These are phyloP conservation scores for Choloepus hoffmanni DNA, from an alignment of 2,113 vertebrate genomes.

Conservation along the genomic window DNA sequence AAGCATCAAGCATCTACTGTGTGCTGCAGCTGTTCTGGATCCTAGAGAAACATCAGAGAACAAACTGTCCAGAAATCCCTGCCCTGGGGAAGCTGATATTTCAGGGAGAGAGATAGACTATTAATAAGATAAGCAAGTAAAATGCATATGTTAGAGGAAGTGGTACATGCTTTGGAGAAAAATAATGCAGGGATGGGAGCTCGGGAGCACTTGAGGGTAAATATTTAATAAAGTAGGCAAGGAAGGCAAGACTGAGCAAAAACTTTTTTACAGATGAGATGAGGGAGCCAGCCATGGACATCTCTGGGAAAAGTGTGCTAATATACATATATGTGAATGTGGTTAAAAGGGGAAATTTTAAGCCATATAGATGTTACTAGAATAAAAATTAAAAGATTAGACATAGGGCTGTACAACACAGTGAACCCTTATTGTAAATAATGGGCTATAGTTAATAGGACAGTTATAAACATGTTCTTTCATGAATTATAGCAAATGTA, in stretches of 20 bases:
- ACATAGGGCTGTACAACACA: too few relatives aligned
- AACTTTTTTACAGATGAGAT: background rate
- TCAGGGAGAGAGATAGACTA: background rate
- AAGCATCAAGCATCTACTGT: background rate
- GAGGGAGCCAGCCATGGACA: background rate
- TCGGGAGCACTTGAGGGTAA: too few relatives aligned
- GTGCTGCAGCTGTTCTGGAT: background rate
- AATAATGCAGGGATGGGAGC: background rate
- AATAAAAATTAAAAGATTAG: too few relatives aligned
- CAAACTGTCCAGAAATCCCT: background rate
- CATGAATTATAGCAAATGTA: too few relatives aligned
- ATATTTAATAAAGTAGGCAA: background rate
- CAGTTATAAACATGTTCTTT: too few relatives aligned
- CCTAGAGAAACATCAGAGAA: background rate
- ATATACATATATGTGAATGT: background rate
- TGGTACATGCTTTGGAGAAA: background rate
- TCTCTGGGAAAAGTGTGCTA: background rate
- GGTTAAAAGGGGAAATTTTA: background rate
- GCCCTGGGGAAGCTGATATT: background rate
- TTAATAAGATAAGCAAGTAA: background rate
- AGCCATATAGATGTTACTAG: too few relatives aligned
- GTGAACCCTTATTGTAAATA: too few relatives aligned
- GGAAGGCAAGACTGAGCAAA: background rate
- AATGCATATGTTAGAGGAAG: background rate
- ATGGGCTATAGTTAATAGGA: too few relatives aligned